phyloP scores from a whole-genome alignment of 2,113 vertebrate species.

The Larimichthys polyactis region DNA sequence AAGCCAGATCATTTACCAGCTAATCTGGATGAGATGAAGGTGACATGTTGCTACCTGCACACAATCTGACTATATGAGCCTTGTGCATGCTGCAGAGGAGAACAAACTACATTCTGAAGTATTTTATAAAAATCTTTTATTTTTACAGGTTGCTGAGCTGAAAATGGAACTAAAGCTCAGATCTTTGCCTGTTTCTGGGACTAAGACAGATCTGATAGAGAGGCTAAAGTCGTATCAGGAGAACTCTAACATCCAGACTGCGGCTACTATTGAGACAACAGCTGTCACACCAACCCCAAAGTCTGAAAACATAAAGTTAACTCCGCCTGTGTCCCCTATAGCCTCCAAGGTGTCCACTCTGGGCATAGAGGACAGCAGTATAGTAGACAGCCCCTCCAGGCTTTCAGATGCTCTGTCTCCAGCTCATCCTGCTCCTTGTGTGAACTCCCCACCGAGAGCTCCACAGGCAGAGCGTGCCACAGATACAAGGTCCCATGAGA shows the following conservation, averaged over 20 bases:
- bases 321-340: slow-evolving; percentile 90
- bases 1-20: slow-evolving; percentile 90
- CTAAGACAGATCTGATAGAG: slow-evolving; percentile 96
- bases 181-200: slow-evolving; percentile 95
- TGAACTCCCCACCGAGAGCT: slow-evolving; percentile 68
- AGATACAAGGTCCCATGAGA: slow-evolving; percentile 84
- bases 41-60: slow-evolving; percentile 67
- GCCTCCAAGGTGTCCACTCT: slow-evolving; percentile 88
- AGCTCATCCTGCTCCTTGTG: slow-evolving; percentile 70
- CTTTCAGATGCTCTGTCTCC: slow-evolving; percentile 80
- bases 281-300: slow-evolving; percentile 81
- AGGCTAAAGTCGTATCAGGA: slow-evolving; percentile 82
- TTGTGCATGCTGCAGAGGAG: not conserved
- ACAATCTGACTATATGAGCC: not conserved
- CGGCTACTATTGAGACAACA: slow-evolving; percentile 54
- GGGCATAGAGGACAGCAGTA: slow-evolving; percentile 85
- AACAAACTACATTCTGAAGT: not conserved
- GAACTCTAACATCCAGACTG: slow-evolving; percentile 64
- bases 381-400: slow-evolving; percentile 78
- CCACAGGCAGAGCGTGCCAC: slow-evolving; percentile 74
- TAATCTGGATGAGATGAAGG: slow-evolving; percentile 97
- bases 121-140: slow-evolving; percentile 15
- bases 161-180: slow-evolving; percentile 96
- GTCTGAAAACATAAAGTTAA: slow-evolving; percentile 82
- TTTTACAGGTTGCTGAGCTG: slow-evolving; percentile 92